Percentiles rank a stretch among this genome's conserved stretches.
phyloP scores from a whole-genome alignment of 2,113 vertebrate genomes.

The Athene noctua region DNA sequence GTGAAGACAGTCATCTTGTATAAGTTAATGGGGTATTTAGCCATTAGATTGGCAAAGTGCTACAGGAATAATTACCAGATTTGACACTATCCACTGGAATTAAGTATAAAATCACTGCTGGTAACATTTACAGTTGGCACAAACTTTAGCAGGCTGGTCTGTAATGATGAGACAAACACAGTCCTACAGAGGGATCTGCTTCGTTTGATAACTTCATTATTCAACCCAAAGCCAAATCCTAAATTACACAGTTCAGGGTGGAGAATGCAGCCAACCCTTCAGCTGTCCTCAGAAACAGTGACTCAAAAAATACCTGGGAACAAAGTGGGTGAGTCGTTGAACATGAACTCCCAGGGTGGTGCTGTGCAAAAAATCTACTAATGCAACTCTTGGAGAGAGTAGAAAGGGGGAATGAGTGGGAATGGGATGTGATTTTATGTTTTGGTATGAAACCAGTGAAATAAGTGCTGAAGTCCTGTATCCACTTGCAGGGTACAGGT shows the following conservation, averaged over 20 bases:
- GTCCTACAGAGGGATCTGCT: background rate
- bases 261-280: background rate
- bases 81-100: constrained; percentile 2
- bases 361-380: background rate
- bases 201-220: background rate
- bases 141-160: background rate
- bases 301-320: background rate
- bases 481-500: background rate
- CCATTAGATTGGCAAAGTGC: background rate
- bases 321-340: background rate
- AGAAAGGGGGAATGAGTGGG: background rate
- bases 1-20: background rate
- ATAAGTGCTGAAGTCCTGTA: background rate
- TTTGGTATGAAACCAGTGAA: background rate
- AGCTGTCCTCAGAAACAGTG: background rate
- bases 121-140: background rate
- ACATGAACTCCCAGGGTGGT: background rate
- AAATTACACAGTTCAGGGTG: background rate
- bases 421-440: background rate
- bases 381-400: background rate
- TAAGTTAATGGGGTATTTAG: constrained; percentile 2
- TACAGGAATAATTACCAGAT: constrained; percentile 21
- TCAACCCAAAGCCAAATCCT: background rate
- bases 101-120: constrained; percentile 17
- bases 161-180: background rate